Percentiles rank a stretch among this genome's conserved stretches.
Conservation (phyloP, 2,113 vertebrate genomes). For the Herpailurus yagouaroundi region DNA sequence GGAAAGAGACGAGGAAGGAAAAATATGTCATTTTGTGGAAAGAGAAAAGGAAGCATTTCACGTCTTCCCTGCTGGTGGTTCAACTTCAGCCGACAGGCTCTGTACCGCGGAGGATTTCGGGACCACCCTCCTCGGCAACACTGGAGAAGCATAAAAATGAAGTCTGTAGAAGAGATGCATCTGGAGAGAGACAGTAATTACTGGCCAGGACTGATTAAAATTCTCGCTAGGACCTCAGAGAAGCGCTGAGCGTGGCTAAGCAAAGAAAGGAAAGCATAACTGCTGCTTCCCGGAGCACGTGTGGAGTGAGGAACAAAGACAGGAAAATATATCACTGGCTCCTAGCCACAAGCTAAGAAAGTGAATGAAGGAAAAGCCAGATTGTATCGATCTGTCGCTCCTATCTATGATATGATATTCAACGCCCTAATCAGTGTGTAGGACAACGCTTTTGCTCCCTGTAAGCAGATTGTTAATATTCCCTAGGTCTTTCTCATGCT, state of each 20-base stretch:
- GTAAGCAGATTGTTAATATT: conserved; percentile 22
- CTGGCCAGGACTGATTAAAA: conserved; percentile 60
- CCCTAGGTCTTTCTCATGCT: not conserved
- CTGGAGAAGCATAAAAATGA: conserved; percentile 61
- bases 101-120: not conserved
- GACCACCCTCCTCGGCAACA: not conserved
- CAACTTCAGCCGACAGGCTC: not conserved
- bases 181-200: conserved; percentile 49
- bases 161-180: not conserved
- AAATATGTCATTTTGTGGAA: not conserved
- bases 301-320: conserved; percentile 62
- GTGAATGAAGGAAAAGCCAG: conserved; percentile 63
- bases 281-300: conserved; percentile 60
- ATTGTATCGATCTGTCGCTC: conserved; percentile 65
- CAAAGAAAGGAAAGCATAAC: conserved; percentile 21
- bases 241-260: conserved; percentile 25
- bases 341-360: conserved; percentile 56
- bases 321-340: conserved; percentile 65
- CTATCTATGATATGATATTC: conserved; percentile 40
- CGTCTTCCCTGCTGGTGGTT: not conserved
- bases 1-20: not conserved
- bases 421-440: not conserved
- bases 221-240: conserved; percentile 54
- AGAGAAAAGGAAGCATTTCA: not conserved
- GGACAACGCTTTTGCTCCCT: not conserved